phyloP scores from a whole-genome alignment of 1,140 invertebrate genomes.

The Drosophila paulistorum region DNA sequence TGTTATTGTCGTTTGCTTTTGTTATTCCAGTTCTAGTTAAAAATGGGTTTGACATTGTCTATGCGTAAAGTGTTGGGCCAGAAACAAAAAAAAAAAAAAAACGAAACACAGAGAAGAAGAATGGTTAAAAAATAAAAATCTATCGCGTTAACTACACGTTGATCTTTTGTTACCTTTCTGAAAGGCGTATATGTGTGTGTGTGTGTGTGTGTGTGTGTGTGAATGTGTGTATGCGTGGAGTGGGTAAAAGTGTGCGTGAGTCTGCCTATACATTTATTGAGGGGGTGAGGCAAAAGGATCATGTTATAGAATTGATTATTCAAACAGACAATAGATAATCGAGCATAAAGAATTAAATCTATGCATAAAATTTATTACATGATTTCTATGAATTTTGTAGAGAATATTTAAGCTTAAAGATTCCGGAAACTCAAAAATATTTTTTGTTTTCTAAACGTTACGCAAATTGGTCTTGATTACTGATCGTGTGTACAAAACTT shows the following conservation, averaged over 20 bases:
- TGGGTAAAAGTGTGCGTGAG: conserved; percentile 11
- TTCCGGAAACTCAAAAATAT: background rate
- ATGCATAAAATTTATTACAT: conserved; percentile 55
- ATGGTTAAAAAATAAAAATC: conserved; percentile 38
- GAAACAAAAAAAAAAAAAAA: conserved; percentile 26
- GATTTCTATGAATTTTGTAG: conserved; percentile 62
- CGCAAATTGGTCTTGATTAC: too few species aligned
- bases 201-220: background rate
- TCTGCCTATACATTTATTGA: background rate
- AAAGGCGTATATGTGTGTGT: background rate
- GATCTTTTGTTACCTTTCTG: conserved; percentile 58
- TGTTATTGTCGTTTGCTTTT: conserved; percentile 42
- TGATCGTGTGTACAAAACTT: too few species aligned
- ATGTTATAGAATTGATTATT: conserved; percentile 73
- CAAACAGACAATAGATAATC: conserved; percentile 24
- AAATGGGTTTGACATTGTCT: conserved; percentile 77
- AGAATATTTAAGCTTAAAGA: conserved; percentile 13
- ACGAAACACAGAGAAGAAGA: conserved; percentile 8
- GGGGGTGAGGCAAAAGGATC: conserved; percentile 40
- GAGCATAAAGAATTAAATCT: conserved; percentile 29
- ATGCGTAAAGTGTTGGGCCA: conserved; percentile 64
- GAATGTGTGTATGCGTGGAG: background rate
- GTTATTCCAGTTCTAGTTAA: conserved; percentile 66
- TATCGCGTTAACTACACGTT: conserved; percentile 67
- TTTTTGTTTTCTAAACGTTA: too few species aligned